A percentile compares a stretch with the other conserved stretches of the same genome.
Conservation (phyloP, 2,113 vertebrate genomes). For the Pterocles orientalis region DNA sequence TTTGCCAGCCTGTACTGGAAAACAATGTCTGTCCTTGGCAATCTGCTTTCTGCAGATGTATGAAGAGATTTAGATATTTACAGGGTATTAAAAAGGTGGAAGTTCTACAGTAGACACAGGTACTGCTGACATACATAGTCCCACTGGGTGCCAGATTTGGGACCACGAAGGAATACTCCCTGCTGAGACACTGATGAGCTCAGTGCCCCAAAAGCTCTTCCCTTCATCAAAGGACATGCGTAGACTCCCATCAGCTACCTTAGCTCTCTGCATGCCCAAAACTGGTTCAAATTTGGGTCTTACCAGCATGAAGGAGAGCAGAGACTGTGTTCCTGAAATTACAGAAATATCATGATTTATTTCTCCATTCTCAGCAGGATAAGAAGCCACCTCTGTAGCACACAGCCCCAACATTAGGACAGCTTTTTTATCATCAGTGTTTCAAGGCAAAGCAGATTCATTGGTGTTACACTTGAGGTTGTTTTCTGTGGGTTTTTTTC, state of each 20-base stretch:
- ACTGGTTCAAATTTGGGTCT: not conserved
- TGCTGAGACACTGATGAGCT: not conserved
- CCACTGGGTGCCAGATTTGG: not conserved
- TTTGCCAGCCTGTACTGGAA: not conserved
- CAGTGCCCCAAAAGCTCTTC: not conserved
- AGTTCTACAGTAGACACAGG: not conserved
- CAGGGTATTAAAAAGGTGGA: not conserved
- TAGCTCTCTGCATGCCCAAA: not conserved
- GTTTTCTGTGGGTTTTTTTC: not conserved
- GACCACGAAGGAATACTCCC: not conserved
- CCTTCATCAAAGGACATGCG: too few species aligned
- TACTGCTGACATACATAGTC: accelerated
- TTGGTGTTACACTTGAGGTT: not conserved
- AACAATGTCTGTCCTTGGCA: accelerated
- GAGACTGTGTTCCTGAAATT: not conserved
- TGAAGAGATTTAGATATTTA: not conserved
- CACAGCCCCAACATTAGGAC: not conserved
- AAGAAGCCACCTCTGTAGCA: not conserved
- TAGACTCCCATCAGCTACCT: not conserved
- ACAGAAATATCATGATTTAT: not conserved
- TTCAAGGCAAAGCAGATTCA: not conserved
- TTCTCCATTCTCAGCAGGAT: not conserved
- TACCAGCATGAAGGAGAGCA: not conserved
- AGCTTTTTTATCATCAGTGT: not conserved
- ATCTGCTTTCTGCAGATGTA: not conserved